Conservation (phyloP, 2,113 vertebrate genomes). For the Tetrao urogallus region DNA sequence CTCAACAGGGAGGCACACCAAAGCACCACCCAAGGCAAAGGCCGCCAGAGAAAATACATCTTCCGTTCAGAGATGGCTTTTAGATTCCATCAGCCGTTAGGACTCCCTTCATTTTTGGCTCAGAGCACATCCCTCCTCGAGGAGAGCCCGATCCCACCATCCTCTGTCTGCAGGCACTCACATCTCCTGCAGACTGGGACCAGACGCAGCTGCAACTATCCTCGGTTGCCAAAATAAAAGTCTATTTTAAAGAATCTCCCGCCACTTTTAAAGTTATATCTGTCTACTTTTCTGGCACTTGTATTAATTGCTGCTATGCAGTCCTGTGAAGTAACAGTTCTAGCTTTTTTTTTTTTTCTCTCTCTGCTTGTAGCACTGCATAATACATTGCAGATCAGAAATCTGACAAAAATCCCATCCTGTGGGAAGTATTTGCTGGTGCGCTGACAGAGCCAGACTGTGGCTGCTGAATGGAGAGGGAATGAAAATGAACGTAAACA, state of each 20-base stretch:
- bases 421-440: background rate
- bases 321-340: background rate
- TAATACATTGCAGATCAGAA: background rate
- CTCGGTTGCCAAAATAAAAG: background rate
- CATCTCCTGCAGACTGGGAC: background rate
- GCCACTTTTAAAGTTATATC: background rate
- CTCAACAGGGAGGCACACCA: background rate
- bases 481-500: background rate
- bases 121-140: background rate
- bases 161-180: background rate
- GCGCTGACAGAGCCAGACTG: background rate
- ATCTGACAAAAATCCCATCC: background rate
- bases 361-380: background rate
- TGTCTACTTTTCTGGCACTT: background rate
- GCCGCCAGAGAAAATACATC: background rate
- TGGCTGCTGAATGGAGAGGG: background rate
- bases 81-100: background rate
- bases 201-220: background rate
- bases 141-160: background rate
- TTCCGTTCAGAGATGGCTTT: background rate
- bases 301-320: background rate
- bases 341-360: background rate
- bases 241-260: background rate
- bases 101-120: background rate
- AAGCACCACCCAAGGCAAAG: background rate